Base-by-base conservation (phyloP, 2,113 vertebrate species). In the Mustela nigripes region DNA sequence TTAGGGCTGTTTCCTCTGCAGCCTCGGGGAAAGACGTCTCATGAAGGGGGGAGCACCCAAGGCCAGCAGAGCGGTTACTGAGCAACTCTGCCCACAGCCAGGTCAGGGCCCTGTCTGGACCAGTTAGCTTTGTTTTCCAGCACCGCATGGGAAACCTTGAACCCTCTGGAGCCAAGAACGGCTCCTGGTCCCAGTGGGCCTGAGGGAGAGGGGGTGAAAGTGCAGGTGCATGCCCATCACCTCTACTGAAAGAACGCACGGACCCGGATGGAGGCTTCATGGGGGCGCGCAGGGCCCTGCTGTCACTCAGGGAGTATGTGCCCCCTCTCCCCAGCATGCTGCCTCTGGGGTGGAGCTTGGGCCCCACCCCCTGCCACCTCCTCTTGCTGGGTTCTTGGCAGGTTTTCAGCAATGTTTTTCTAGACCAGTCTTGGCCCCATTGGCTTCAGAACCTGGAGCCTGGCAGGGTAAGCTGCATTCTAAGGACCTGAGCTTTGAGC, bases 51-150 rank as follows among this genome's bases (percentile, higher is more conserved):
- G 73, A 94, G 79, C 24, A 53, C 79, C 58, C 26, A 21, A n/a
- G 79, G 94, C 93, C 79, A 65, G 28, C 1, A 0, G 21, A 76
- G 76, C 0, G 0, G 42, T 79, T 45, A 94, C 12, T 69, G 80
- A 94, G 56, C 39, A 86, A n/a, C 42, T 83, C 48, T 36, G 94
- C 87, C 79, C 42, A 53, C 79, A 73, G 92, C 69, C 11, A 28
- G 95, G 96, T 90, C 97, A 87, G 69, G 78, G 74, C 92, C 87
- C 58, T 96, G 87, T 92, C 84, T 94, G 83, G 62, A 60, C 60
- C 50, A 22, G 89, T 97, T 84, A 88, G 80, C 63, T 95, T 74
- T 92, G 79, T 87, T 94, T 94, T 92, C 78, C 26, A 33, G 62
- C 24, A 56, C 11, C 0, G 4, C 82, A 24, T 21, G n/a, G 71